These are phyloP conservation scores for Toxotes jaculatrix DNA, from an alignment of 2,113 vertebrate species.

Conservation along the genomic window DNA sequence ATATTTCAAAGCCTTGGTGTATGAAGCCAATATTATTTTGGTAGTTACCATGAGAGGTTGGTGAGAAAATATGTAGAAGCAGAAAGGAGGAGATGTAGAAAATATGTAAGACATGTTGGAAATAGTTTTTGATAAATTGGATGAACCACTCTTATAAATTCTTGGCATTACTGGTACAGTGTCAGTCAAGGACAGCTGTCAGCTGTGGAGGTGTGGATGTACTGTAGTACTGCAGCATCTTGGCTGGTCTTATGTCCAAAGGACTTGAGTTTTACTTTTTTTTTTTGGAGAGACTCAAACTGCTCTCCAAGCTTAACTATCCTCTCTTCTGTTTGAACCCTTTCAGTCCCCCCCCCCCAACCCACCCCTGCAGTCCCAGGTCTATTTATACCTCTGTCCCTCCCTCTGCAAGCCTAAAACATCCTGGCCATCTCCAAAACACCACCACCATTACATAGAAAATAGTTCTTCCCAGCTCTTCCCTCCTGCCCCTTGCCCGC, in stretches of 20 bases:
- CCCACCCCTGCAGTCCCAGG: neutral
- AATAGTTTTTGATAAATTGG: neutral
- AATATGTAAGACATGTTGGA: too few relatives aligned
- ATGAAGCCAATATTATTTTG: neutral
- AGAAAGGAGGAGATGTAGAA: too few relatives aligned
- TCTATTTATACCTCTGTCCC: constrained; percentile 62
- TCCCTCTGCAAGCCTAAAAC: constrained; percentile 53
- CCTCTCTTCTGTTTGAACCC: constrained; percentile 48
- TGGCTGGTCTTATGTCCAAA: constrained; percentile 25
- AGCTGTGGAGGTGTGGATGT: neutral
- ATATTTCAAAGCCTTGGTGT: neutral
- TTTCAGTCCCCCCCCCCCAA: neutral
- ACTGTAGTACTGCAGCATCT: constrained; percentile 11
- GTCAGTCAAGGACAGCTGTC: constrained; percentile 3
- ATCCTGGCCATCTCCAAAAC: constrained; percentile 47
- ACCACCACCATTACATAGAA: constrained; percentile 42
- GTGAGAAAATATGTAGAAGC: too few relatives aligned
- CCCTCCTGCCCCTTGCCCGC: constrained; percentile 3
- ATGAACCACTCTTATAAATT: neutral
- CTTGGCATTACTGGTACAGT: neutral
- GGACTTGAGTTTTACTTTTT: constrained; percentile 18
- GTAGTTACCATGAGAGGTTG: neutral
- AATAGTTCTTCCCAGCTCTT: neutral
- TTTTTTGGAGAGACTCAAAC: constrained; percentile 19
- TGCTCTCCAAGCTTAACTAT: constrained; percentile 39